phyloP scores from a whole-genome alignment of 2,888 invertebrate species.

The Agrypnus murinus region DNA sequence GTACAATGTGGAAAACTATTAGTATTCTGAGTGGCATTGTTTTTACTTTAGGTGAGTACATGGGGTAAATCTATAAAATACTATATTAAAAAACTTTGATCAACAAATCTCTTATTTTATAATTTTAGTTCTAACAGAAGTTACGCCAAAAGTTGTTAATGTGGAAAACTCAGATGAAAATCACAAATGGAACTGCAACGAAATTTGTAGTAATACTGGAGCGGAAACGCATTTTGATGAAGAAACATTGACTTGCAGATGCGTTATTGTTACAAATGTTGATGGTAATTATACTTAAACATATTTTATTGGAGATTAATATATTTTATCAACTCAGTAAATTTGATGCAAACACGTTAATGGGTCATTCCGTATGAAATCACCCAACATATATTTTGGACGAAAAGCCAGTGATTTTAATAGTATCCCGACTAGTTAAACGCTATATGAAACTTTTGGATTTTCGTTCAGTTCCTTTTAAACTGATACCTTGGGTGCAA shows the following conservation, averaged over 20 bases:
- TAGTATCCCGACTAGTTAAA: too few relatives aligned
- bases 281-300: constrained; percentile 13
- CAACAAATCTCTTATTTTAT: not conserved
- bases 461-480: too few relatives aligned
- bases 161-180: not conserved
- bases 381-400: too few relatives aligned
- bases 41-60: constrained; percentile 11
- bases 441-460: too few relatives aligned
- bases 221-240: constrained; percentile 12
- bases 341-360: too few relatives aligned
- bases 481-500: too few relatives aligned
- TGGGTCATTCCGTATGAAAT: too few relatives aligned
- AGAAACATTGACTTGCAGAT: constrained; percentile 10
- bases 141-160: not conserved
- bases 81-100: not conserved
- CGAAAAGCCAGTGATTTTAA: too few relatives aligned
- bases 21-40: not conserved
- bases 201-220: not conserved
- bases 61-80: too few relatives aligned
- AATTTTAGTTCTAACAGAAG: constrained; percentile 6
- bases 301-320: too few relatives aligned
- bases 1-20: constrained; percentile 15
- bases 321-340: too few relatives aligned
- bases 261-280: not conserved
- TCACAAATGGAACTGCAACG: not conserved